Evolutionary conservation across 2,888 invertebrate species (phyloP), one percentile per base, ranked within the genome.

Genomic region (Acleris sparsana): DNA sequence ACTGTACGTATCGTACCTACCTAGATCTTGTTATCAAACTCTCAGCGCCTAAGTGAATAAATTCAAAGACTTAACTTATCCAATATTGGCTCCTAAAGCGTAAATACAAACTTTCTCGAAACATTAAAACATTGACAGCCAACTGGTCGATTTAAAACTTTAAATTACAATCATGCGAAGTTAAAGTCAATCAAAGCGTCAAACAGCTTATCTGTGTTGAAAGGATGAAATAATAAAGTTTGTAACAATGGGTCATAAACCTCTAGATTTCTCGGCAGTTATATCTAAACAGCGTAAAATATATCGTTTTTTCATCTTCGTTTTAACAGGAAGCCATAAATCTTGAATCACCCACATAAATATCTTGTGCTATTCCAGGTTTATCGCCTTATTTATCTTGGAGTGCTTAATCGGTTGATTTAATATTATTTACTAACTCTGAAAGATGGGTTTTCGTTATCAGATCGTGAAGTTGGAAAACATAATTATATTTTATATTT

Each of bases 61-160:
- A 11, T 39, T 13, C 39, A 4, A 9, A 20, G n/a, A 53, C 29
- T 17, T n/a, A n/a, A n/a, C n/a, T 33, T 39, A 16, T 22, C 9
- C 43, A 6, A 22, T 56, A 56, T 44, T 22, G 16, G 4, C 16
- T 7, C 44, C 22, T 48, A 11, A 59, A 48, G 53, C 39, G 39
- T 49, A 49, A 58, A 48, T 20, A 20, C 1, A n/a, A 7, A 53
- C 33, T 46, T 25, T 55, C 17, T 39, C 39, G 7, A 39, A 60
- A 56, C 49, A 55, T 55, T 46, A n/a, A 20, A 39, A 22, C 29
- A 55, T 44, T 51, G 60, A 61, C 55, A 44, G 65, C 49, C 44
- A 49, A 55, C 46, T 33, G 60, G 44, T 56, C 49, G 62, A 55
- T 64, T 61, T 29, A n/a, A 65, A 61, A 60, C n/a, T 60, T 64